Evolutionary conservation across 2,797 vertebrate species (phyloP), one percentile per base, ranked within the genome.

Genomic region (Rhodeus uyekii): DNA sequence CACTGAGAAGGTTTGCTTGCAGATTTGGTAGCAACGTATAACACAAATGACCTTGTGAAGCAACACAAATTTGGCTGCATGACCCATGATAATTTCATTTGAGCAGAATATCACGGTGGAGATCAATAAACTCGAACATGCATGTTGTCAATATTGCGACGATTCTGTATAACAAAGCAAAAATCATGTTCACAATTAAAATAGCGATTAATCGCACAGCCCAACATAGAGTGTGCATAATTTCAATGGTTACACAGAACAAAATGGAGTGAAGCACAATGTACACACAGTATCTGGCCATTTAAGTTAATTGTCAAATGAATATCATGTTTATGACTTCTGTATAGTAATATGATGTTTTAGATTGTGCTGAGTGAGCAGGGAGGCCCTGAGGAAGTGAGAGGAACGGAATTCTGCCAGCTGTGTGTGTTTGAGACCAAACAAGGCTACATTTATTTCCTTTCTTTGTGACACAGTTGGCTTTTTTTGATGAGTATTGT

Each of bases 301-400:
- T n/a, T n/a, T n/a, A n/a, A n/a, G n/a, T n/a, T n/a, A n/a, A n/a
- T n/a, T n/a, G n/a, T n/a, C 9, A 53, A 6, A 10, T 64, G 32
- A 18, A 60, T 34, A 44, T 61, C 53, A 50, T 72, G 50, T 48
- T 48, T 63, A 60, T 67, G 3, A 18, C 6, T 68, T 72, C 7
- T 72, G 79, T 61, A 46, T 80, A 55, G 68, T 69, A 27, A 69
- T 13, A 61, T 48, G 12, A 78, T 75, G 32, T 42, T 83, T 36
- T 61, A 63, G 34, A 84, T 87, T 86, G 83, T 84, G 87, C 86
- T 88, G 86, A 90, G 84, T 90, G 83, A 69, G 69, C 81, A 34
- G 74, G 13, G 16, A 22, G 50, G 64, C 50, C 80, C 39, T 79
- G 48, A 84, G 89, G 87, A 90, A 93, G 85, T 8, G 29, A 88